A percentile compares a stretch with the other conserved stretches of the same genome.
Conservation (phyloP, 2,113 vertebrate genomes). For the Galbula dea region DNA sequence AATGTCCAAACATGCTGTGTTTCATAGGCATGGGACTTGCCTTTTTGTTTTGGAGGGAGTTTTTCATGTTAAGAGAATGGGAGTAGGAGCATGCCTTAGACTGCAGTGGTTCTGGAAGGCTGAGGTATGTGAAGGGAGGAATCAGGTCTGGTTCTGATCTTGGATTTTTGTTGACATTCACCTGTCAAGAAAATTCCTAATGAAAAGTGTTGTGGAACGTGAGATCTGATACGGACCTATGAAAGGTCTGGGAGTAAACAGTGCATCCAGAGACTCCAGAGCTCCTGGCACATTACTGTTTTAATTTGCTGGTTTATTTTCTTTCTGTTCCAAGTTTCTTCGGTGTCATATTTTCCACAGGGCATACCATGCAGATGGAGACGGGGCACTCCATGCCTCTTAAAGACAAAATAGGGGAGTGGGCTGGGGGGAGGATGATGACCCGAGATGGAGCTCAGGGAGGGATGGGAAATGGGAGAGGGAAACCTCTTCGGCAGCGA, state of each 20-base stretch:
- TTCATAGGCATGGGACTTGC: background rate
- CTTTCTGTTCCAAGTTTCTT: background rate
- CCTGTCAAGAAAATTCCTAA: background rate
- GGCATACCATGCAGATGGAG: background rate
- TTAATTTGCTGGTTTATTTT: background rate
- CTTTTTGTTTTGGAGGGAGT: fast-evolving
- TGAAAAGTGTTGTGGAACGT: fast-evolving
- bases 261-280: fast-evolving
- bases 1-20: background rate
- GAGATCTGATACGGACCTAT: fast-evolving
- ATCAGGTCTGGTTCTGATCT: background rate
- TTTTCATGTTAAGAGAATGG: background rate
- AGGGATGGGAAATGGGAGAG: background rate
- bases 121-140: fast-evolving
- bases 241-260: background rate
- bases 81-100: background rate
- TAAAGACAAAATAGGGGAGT: background rate
- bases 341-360: background rate
- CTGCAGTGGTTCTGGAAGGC: background rate
- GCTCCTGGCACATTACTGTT: background rate
- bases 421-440: background rate
- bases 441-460: background rate
- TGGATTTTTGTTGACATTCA: background rate
- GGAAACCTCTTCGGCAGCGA: background rate
- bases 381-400: background rate